Conservation (phyloP, 2,888 invertebrate species). For the Lasioglossum malachurum region DNA sequence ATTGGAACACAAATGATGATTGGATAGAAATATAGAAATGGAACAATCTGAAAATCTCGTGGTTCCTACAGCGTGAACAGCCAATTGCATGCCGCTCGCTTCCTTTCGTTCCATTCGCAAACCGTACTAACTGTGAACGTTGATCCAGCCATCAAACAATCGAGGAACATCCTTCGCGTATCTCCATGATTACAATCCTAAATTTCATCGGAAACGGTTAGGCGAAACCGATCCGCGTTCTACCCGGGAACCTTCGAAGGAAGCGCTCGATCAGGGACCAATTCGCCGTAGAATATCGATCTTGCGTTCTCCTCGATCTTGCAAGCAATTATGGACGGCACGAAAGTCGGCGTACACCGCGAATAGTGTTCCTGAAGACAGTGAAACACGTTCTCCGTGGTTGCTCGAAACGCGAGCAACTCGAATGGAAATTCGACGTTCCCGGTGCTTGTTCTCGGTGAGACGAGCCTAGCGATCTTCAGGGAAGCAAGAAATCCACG, state of each 20-base stretch:
- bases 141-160: slow-evolving; percentile 25
- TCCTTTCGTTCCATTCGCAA: slow-evolving; percentile 25
- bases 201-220: not conserved
- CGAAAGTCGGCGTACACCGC: not conserved
- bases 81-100: slow-evolving; percentile 40
- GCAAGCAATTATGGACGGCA: slow-evolving; percentile 69
- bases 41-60: slow-evolving; percentile 4
- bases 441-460: slow-evolving; percentile 6
- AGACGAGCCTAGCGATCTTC: not conserved
- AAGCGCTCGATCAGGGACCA: not conserved
- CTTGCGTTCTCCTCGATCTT: slow-evolving; percentile 36
- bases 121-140: slow-evolving; percentile 28
- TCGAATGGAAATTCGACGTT: not conserved
- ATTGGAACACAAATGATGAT: too few relatives aligned
- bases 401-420: not conserved
- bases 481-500: too few relatives aligned
- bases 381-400: not conserved
- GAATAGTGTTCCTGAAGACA: not conserved
- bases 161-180: slow-evolving; percentile 8
- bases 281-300: not conserved
- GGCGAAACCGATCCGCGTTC: not conserved
- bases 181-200: not conserved
- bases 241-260: not conserved
- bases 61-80: slow-evolving; percentile 15
- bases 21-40: too few relatives aligned